Evolutionary conservation across 2,888 invertebrate species (phyloP), one percentile per base, ranked within the genome.

Genomic region (Seira sanloemensis): DNA sequence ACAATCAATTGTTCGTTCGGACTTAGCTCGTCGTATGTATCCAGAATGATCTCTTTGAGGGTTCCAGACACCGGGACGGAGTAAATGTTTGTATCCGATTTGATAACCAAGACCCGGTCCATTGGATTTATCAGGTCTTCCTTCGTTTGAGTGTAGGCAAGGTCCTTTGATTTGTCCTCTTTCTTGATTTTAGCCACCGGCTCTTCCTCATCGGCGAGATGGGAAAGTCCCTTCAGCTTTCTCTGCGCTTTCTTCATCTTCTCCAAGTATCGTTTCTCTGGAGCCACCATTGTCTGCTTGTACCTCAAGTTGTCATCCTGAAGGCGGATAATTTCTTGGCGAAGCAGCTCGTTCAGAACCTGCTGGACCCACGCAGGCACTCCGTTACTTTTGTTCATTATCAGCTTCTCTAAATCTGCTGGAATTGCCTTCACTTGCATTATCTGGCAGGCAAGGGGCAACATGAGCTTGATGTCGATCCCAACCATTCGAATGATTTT

Each of bases 391-490:
- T 86, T 87, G n/a, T 21, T 69, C 24, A 65, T 27, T 1, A 87
- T 69, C 27, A 87, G 23, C 46, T 93, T 94, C 90, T 94, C 94
- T 24, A 94, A 91, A 90, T 94, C 94, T 0, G 93, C 91, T 0
- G 94, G 93, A 84, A 94, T 93, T 0, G 93, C 94, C 79, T 92
- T 91, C 0, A 94, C 94, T 68, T 94, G 92, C 25, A 94, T 91
- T 71, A 94, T 91, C 89, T 94, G 94, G 89, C 94, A 94, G 0
- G 93, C 93, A 0, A 84, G 58, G 2, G 78, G 78, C 4, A 78
- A 25, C 26, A 83, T 24, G 18, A 67, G 18, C 2, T 65, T 27
- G 7, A 66, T 9, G 37, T 88, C 86, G 25, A 88, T 37, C 24
- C 85, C 83, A 74, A 24, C 19, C 23, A 89, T 62, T 7, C 84